Evolutionary conservation across 2,888 invertebrate genomes (phyloP), one percentile per base, ranked within the genome.

Genomic region (Holacanthella duospinosa): DNA sequence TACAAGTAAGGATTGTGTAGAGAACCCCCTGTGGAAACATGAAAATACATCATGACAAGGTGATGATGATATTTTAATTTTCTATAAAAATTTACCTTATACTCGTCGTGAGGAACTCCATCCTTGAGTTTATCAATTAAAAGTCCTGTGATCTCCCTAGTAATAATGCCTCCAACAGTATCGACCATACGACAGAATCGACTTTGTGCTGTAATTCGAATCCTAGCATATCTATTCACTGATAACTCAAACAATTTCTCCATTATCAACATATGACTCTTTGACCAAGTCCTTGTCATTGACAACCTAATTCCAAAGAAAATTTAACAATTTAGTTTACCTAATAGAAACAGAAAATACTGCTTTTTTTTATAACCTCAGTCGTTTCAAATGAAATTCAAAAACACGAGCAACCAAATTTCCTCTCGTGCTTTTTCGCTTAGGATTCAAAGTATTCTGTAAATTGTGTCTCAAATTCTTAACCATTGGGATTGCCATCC

Each of bases 1-100:
- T 83, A 0, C 85, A 84, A 0, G 87, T 86, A 63, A 87, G 77
- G 70, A 93, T 78, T 62, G 91, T 81, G 77, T 87, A 88, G 44
- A 94, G 78, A 19, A 86, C 85, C 2, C 93, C 93, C 83, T 84
- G 72, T 43, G 73, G 71, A 26, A 56, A 55, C 19, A 25, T 29
- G 4, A 58, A 28, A 21, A n/a, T 58, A 6, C 3, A 19, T 36
- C 29, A n/a, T 27, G 58, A 29, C 24, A 26, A 55, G 29, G 27
- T 55, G 26, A 36, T 59, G 21, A 36, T 61, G 6, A 55, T 29
- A 36, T n/a, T 54, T 12, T 24, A 24, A 29, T 12, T 26, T 56
- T 26, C n/a, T 29, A n/a, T n/a, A n/a, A n/a, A n/a, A n/a, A n/a
- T n/a, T n/a, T 55, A 71, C 73, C 66, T 73, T 73, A 36, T 73